Conservation (phyloP, 2,888 invertebrate genomes). For the Ornithoptera priamus region DNA sequence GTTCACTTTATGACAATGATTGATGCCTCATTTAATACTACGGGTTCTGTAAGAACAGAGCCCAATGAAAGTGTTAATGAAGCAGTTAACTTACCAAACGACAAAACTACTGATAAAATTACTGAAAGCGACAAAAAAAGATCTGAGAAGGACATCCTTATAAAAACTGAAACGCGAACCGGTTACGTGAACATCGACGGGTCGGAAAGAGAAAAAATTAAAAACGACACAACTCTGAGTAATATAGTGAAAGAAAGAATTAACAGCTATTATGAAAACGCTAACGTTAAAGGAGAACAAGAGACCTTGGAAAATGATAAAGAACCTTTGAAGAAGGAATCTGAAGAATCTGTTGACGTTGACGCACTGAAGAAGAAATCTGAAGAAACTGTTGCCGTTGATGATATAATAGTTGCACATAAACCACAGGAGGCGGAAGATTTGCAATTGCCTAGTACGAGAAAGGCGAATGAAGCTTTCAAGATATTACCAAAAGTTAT, state of each 20-base stretch:
- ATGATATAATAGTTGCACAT: slow-evolving; percentile 64
- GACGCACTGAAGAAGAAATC: slow-evolving; percentile 13
- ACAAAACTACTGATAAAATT: slow-evolving; percentile 30
- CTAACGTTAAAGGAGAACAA: slow-evolving; percentile 38
- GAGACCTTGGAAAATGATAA: slow-evolving; percentile 31
- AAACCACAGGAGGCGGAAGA: slow-evolving; percentile 43
- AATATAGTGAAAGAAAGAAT: slow-evolving; percentile 64
- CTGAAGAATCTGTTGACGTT: background rate
- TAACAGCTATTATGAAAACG: slow-evolving; percentile 52
- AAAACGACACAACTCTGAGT: slow-evolving; percentile 56
- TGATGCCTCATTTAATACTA: slow-evolving; percentile 50
- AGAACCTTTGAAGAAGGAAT: background rate
- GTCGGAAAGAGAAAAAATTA: slow-evolving; percentile 62
- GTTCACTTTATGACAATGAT: slow-evolving; percentile 69
- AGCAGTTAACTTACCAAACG: slow-evolving; percentile 31
- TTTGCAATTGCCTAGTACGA: slow-evolving; percentile 56
- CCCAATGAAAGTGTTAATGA: slow-evolving; percentile 32
- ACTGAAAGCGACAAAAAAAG: slow-evolving; percentile 35
- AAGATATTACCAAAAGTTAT: slow-evolving; percentile 79
- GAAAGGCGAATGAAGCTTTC: slow-evolving; percentile 59
- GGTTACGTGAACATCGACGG: slow-evolving; percentile 73
- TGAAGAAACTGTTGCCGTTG: slow-evolving; percentile 54
- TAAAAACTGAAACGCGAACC: slow-evolving; percentile 71
- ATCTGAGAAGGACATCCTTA: slow-evolving; percentile 55
- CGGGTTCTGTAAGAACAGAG: slow-evolving; percentile 36